phyloP scores from a whole-genome alignment of 30 jellyfish, hydroid and myxozoan species.

The Mastigias papua region DNA sequence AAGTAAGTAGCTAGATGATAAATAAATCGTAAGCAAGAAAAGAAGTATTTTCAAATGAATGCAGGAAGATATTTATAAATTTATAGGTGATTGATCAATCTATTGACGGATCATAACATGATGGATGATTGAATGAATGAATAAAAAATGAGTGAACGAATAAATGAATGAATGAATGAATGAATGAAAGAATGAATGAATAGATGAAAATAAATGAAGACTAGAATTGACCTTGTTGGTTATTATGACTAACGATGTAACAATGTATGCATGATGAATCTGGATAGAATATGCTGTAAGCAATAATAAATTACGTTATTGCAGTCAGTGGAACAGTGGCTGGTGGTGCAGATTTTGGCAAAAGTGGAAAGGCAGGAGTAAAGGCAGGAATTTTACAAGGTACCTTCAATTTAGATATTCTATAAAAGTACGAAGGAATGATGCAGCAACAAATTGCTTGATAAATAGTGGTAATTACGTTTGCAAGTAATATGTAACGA shows the following conservation, averaged over 20 bases:
- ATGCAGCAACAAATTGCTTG: too few relatives aligned
- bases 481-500: too few relatives aligned
- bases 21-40: too few relatives aligned
- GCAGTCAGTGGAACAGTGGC: slow-evolving; percentile 59
- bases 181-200: background rate
- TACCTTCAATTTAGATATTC: too few relatives aligned
- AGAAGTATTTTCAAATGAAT: background rate
- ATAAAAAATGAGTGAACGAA: background rate
- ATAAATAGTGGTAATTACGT: too few relatives aligned
- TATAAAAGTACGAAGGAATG: too few relatives aligned
- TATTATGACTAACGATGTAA: too few relatives aligned
- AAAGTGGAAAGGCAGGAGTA: slow-evolving; percentile 42
- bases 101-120: background rate
- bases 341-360: slow-evolving; percentile 61
- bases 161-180: background rate
- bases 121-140: background rate
- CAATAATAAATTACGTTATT: background rate
- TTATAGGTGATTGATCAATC: background rate
- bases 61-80: too few relatives aligned
- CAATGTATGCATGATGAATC: too few relatives aligned
- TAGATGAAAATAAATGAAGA: too few relatives aligned
- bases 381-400: slow-evolving; percentile 58
- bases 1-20: too few relatives aligned
- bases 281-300: background rate
- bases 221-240: too few relatives aligned